Evolutionary conservation across 2,113 vertebrate species (phyloP), one percentile per base, ranked within the genome.

Genomic region (Galbula dea): DNA sequence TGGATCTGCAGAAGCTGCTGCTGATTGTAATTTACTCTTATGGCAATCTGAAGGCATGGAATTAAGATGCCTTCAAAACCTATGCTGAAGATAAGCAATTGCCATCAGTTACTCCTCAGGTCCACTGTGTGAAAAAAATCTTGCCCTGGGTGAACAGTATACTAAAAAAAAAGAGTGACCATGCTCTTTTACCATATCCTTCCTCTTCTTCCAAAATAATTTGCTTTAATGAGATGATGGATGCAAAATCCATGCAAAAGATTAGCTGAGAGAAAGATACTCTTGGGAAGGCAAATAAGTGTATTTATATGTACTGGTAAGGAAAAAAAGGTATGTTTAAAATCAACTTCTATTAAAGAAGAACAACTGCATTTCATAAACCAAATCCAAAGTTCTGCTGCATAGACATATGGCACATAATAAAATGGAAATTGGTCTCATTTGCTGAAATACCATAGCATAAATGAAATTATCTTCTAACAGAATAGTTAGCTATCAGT

Each of bases 391-490:
- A 82, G 18, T 73, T 82, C 27, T 83, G 85, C 86, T 46, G 36
- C 63, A 61, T 34, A 83, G 83, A 83, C 83, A 86, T 82, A 95
- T 43, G 78, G 88, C 73, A 89, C 75, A 18, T 85, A 84, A 92
- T 73, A 52, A 89, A 88, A 45, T 8, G 9, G 9, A 75, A 89
- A 87, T 55, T 91, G 65, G 73, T 80, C 66, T 81, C 80, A 91
- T 68, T 76, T 75, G 63, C 45, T 75, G 77, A 95, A 94, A 95
- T 63, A 66, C 52, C 65, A 69, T 18, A 23, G 21, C 72, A 83
- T 63, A 63, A 69, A 89, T 55, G 43, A 51, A 88, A 90, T 80
- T 88, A 63, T 94, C 91, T 92, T 57, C 75, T 77, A 90, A 84
- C 63, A 80, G 69, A 82, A 87, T 73, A 74, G 52, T 89, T 88